Evolutionary conservation across 2,797 vertebrate genomes (phyloP).

Genomic region (Chiroxiphia lanceolata): DNA sequence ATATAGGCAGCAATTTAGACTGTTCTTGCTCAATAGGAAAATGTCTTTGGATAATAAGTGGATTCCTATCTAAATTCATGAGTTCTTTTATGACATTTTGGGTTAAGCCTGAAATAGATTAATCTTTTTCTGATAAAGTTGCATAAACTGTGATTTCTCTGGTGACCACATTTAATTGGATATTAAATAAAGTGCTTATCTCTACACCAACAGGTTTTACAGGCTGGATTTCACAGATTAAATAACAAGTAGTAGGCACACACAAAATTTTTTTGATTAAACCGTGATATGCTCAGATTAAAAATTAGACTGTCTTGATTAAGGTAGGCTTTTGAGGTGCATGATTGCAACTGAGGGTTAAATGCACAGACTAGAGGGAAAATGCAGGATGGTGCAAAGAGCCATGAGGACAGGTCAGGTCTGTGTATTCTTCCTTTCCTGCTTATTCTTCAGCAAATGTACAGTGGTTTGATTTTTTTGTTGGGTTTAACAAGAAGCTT

Average conservation of each 20-base stretch:
- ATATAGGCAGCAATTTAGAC: slow-evolving; percentile 72
- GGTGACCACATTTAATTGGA: slow-evolving; percentile 81
- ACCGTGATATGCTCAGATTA: slow-evolving; percentile 40
- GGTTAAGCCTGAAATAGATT: slow-evolving; percentile 80
- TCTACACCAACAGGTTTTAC: slow-evolving; percentile 79
- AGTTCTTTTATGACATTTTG: slow-evolving; percentile 79
- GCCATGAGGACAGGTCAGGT: not conserved
- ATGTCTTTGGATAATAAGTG: slow-evolving; percentile 79
- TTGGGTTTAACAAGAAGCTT: slow-evolving; percentile 4
- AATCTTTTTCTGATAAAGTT: slow-evolving; percentile 82
- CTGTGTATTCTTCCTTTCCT: not conserved
- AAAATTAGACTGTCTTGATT: slow-evolving; percentile 38
- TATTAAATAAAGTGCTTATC: slow-evolving; percentile 84
- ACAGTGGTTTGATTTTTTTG: not conserved
- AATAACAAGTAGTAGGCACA: slow-evolving; percentile 61
- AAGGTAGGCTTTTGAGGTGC: slow-evolving; percentile 12
- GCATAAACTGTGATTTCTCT: slow-evolving; percentile 80
- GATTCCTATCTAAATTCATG: slow-evolving; percentile 85
- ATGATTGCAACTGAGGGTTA: slow-evolving; percentile 18
- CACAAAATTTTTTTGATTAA: slow-evolving; percentile 36
- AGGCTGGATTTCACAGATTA: slow-evolving; percentile 68
- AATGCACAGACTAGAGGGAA: not conserved
- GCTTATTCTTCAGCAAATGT: not conserved
- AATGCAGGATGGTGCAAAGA: not conserved
- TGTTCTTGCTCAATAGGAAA: slow-evolving; percentile 72